Base-by-base conservation (phyloP, 1,140 invertebrate genomes). In the Orius insidiosus region DNA sequence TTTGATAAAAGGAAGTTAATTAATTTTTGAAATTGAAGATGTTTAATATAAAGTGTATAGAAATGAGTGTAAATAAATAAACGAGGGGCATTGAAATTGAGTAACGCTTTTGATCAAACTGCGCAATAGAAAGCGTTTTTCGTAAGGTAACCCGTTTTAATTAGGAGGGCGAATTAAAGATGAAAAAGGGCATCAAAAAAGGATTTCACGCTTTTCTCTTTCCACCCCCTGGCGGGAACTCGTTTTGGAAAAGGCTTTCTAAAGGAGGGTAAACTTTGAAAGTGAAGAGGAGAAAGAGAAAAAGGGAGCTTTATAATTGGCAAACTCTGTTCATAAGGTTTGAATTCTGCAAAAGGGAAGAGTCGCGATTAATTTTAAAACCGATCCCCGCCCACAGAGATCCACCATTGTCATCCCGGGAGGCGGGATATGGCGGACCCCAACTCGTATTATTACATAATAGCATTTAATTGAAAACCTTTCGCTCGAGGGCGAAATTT, bases 291-390 rank as follows among this genome's bases (percentile, higher is more conserved):
- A n/a, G n/a, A n/a, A n/a, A n/a, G n/a, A n/a, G n/a, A n/a, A n/a
- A n/a, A n/a, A n/a, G 24, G 24, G 24, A 24, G 24, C 24, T 13
- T 40, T 18, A 40, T 40, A 40, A 40, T 40, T 40, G 38, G 13
- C 38, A 15, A 13, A 40, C 9, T 18, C 38, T 4, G 18, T 15
- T 18, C 13, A 32, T 14, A 45, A 45, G 33, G 14, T 35, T 32
- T 45, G 43, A 45, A 31, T 24, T 32, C 31, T 10, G 43, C 13
- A 45, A 13, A 35, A 32, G 5, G 18, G 7, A 32, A 32, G 33
- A 32, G 33, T 24, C 8, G 5, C 24, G 37, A 47, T 47, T 47
- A 47, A 47, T 47, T 47, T 47, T 47, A 47, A 47, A 47, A 39
- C 13, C 18, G 38, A 24, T 18, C 38, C 38, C 38, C 15, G 16